Base-by-base conservation (phyloP, 2,888 invertebrate genomes). In the Dioctria linearis region DNA sequence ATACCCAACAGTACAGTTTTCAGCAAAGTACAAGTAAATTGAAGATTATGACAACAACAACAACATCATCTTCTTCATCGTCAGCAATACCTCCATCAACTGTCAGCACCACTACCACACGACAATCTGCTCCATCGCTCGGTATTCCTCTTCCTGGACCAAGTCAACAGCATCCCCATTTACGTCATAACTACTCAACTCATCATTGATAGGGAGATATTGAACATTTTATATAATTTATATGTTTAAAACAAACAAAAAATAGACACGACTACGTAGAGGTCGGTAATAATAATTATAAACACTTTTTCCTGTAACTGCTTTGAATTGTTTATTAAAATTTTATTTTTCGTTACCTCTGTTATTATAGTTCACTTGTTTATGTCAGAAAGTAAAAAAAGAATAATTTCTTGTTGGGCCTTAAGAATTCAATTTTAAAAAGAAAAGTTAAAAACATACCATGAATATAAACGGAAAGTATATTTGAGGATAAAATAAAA, bases 51-150 rank as follows among this genome's bases (percentile, higher is more conserved):
- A 61, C 25, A 5, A 78, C 84, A 83, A 59, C 83, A 84, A 84
- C 82, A 83, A 80, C 85, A 86, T 83, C 83, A 85, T 76, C 86
- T 86, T 82, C 83, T 85, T 71, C 86, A 86, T 80, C 85, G 84
- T 59, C 85, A 84, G 37, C 83, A 84, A 71, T 83, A 82, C 25
- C 25, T 25, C 78, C 83, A 82, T 54, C 57, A 54, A 37, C 75
- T 25, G 43, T 49, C 76, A 57, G 40, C 75, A 57, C 11, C 66
- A 25, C 13, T 42, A 40, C n/a, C 42, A 67, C 46, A 25, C 40
- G 82, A 8, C 79, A 69, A 66, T 46, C 78, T n/a, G 80, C 79
- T 4, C 66, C 82, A 25, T 83, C 83, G 9, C 80, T 80, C 49
- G 83, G 82, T 82, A 82, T 82, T 71, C 82, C 82, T 37, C 78